Evolutionary conservation across 2,888 invertebrate genomes (phyloP), one percentile per base, ranked within the genome.

Genomic region (Aporophyla lueneburgensis): DNA sequence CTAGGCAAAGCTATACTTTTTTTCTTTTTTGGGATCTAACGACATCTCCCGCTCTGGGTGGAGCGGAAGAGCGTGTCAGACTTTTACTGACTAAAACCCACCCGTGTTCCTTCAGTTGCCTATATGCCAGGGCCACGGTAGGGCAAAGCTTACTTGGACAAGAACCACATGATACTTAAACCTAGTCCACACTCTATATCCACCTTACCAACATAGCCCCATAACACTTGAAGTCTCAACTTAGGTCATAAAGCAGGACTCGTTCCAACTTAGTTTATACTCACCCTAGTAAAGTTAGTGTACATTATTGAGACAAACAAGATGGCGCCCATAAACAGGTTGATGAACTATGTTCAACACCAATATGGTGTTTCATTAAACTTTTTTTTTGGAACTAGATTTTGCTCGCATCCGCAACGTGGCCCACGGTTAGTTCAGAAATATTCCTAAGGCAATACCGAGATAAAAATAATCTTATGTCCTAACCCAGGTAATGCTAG

Each of bases 221-320:
- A 71, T 84, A 81, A 71, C 69, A 74, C 85, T 84, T 74, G 66
- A 49, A 73, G 70, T 56, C 49, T 24, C 72, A 84, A 84, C 86
- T 83, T 78, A 73, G 77, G 74, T 73, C 78, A 70, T 80, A 70
- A 76, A 58, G 78, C 80, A 71, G 76, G 76, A 82, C 83, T 83
- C 78, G 80, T 85, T 83, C 73, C 65, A 83, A 87, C 88, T 86
- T 85, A 73, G 76, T 78, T 80, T 81, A 87, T 73, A 51, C 33
- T 24, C 61, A 43, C 61, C 53, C 63, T n/a, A 43, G 73, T 77
- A 74, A 81, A 85, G 69, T 86, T 67, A 24, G 51, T 63, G 62
- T 82, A 75, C 71, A 87, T 87, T 87, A 87, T 87, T 72, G 72
- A 87, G 71, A 76, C 71, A 76, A 86, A 86, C 80, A 81, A 76